A percentile compares a stretch with the other conserved stretches of the same genome.
phyloP scores from a whole-genome alignment of 2,797 vertebrate genomes.

The Notolepis coatsorum region DNA sequence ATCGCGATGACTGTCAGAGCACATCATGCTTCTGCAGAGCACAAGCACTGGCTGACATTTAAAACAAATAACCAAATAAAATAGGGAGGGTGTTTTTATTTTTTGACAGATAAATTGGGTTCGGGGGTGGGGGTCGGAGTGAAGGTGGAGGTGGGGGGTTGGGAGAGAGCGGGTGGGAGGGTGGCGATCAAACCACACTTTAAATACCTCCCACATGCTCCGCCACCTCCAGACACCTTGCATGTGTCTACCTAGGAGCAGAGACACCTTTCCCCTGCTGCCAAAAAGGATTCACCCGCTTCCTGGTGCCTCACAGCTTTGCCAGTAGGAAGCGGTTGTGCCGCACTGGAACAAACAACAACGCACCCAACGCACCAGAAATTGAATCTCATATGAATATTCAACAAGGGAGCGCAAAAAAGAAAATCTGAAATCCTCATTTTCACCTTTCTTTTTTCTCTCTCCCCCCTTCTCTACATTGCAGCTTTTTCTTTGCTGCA shows the following conservation, averaged over 20 bases:
- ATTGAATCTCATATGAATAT: slow-evolving; percentile 89
- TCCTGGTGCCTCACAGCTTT: slow-evolving; percentile 79
- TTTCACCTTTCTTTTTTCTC: slow-evolving; percentile 91
- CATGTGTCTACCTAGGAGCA: slow-evolving; percentile 65
- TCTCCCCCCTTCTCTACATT: slow-evolving; percentile 82
- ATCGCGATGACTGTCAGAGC: slow-evolving; percentile 45
- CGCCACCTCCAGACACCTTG: slow-evolving; percentile 61
- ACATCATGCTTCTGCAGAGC: slow-evolving; percentile 23
- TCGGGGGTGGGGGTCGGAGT: slow-evolving; percentile 32
- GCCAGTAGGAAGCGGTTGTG: slow-evolving; percentile 79
- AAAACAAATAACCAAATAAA: slow-evolving; percentile 54
- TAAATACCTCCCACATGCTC: slow-evolving; percentile 43
- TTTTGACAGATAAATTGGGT: slow-evolving; percentile 39
- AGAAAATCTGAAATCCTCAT: slow-evolving; percentile 81
- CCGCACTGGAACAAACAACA: slow-evolving; percentile 88
- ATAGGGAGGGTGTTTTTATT: slow-evolving; percentile 12
- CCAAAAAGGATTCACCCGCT: slow-evolving; percentile 70
- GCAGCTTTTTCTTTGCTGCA: slow-evolving; percentile 89
- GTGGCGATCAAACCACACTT: slow-evolving; percentile 52
- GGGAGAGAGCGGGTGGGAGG: background rate
- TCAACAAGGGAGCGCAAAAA: slow-evolving; percentile 78
- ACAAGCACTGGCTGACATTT: slow-evolving; percentile 37
- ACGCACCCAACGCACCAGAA: slow-evolving; percentile 87
- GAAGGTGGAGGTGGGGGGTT: slow-evolving; percentile 17
- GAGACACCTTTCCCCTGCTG: slow-evolving; percentile 72